phyloP scores from a whole-genome alignment of 2,888 invertebrate species.

The Drosophila paucipuncta region DNA sequence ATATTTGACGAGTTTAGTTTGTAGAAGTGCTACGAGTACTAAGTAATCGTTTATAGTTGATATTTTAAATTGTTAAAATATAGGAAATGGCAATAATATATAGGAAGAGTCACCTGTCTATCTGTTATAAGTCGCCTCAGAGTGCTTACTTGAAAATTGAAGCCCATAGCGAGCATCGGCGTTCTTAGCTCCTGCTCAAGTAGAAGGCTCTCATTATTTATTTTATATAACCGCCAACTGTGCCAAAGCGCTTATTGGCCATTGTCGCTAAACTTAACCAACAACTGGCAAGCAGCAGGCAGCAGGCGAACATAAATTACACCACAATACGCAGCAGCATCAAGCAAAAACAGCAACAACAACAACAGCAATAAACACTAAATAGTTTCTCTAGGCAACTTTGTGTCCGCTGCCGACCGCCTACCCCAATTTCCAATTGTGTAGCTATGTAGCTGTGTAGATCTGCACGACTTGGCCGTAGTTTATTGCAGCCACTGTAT shows the following conservation, averaged over 20 bases:
- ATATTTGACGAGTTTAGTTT: neutral
- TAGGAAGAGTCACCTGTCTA: neutral
- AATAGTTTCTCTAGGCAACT: conserved; percentile 39
- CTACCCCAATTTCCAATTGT: conserved; percentile 10
- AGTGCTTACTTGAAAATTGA: neutral
- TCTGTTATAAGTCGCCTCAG: neutral
- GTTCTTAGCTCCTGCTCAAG: neutral
- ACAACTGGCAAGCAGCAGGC: conserved; percentile 45
- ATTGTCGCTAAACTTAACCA: conserved; percentile 34
- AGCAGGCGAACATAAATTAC: conserved; percentile 65
- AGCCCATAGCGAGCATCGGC: neutral
- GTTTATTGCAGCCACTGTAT: conserved; percentile 22
- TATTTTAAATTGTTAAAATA: neutral
- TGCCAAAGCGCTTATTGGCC: conserved; percentile 28
- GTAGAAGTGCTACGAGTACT: neutral
- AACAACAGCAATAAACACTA: conserved; percentile 13
- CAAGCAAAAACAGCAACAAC: neutral
- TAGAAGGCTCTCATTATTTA: neutral
- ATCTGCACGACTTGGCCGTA: conserved; percentile 11
- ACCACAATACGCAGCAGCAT: conserved; percentile 40
- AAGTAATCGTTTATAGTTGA: neutral
- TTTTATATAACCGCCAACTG: conserved; percentile 13
- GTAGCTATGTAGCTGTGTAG: neutral
- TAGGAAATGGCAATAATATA: neutral
- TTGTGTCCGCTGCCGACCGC: neutral